Base-by-base conservation (phyloP, 2,113 vertebrate genomes). In the Corvus moneduloides region DNA sequence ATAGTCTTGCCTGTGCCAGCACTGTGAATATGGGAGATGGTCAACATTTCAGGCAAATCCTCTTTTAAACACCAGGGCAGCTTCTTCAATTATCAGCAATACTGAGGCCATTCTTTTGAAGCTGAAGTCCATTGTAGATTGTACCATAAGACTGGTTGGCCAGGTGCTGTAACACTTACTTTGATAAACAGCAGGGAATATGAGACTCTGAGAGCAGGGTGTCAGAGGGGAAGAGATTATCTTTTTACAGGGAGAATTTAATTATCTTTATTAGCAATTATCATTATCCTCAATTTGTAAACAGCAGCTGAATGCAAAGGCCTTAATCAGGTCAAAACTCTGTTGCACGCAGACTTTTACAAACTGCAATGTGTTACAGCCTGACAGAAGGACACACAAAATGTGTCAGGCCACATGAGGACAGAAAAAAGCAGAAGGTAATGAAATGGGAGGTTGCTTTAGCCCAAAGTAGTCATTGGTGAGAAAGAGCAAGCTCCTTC, bases 231-330 rank as follows among this genome's bases (percentile, higher is more conserved):
- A 35, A 75, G 30, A 94, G 52, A 67, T 49, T 37, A 54, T 63
- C 43, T 79, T 22, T 55, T 88, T 92, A 90, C 23, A 43, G 16
- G 63, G 23, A 68, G 16, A 87, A 93, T 55, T 84, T 82, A 72
- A 51, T 84, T 84, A 67, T 22, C 66, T 85, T 82, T 82, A 85
- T 88, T 87, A 90, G 78, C 52, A 92, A 67, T 91, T 78, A 78
- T 32, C 46, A 72, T 52, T 19, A 79, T 55, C 63, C 37, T 78
- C 56, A 78, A 54, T 77, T 73, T 64, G 64, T 87, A 37, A 20
- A 51, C 17, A 87, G 76, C 64, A 86, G n/a, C n/a, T 68, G 55
- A 95, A 86, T 54, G 46, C 55, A 84, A 37, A 37, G 26, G 59
- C 68, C 46, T 80, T 88, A 77, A 86, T 80, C 16, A 59, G 37